Percentiles rank a stretch among this genome's conserved stretches.
phyloP scores from a whole-genome alignment of 92 coral and sea anemone species.

The Bergia puertoricense region DNA sequence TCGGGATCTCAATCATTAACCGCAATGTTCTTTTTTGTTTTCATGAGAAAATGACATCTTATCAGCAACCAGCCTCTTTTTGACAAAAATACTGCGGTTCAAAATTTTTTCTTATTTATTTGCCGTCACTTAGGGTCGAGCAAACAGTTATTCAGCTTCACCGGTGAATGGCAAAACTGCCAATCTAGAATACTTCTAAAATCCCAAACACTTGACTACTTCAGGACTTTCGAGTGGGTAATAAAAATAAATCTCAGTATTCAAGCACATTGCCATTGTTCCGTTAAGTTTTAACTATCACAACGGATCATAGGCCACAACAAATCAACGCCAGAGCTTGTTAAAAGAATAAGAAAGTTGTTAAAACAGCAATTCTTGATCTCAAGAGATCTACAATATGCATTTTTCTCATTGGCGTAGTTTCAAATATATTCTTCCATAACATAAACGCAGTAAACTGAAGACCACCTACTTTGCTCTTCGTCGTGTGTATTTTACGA shows the following conservation, averaged over 20 bases:
- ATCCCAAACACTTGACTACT: not conserved
- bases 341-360: not conserved
- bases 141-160: not conserved
- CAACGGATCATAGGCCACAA: not conserved
- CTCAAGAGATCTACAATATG: not conserved
- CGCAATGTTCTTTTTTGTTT: not conserved
- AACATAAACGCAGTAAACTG: not conserved
- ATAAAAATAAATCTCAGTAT: not conserved
- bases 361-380: not conserved
- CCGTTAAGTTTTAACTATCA: not conserved
- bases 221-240: not conserved
- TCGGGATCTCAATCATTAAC: not conserved
- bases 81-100: not conserved
- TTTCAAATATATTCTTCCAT: not conserved
- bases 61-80: not conserved
- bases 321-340: not conserved
- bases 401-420: not conserved
- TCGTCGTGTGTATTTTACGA: slow-evolving; percentile 18
- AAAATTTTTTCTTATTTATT: not conserved
- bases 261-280: not conserved
- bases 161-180: not conserved
- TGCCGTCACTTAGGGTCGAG: not conserved
- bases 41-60: not conserved
- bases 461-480: slow-evolving; percentile 40
- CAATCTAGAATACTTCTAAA: not conserved